Base-by-base conservation (phyloP, 2,888 invertebrate genomes). In the Drosophila buzzatii region DNA sequence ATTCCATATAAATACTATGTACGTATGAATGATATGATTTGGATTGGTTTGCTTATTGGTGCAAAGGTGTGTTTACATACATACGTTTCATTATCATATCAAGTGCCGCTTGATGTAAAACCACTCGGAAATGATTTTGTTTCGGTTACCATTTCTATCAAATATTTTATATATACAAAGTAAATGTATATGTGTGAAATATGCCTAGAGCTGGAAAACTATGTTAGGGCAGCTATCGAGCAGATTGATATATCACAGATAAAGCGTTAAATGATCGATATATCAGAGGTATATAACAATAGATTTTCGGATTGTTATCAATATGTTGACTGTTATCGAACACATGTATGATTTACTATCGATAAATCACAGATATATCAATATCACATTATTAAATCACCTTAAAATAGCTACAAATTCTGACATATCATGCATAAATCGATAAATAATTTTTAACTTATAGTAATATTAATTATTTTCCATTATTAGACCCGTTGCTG, bases 51-150 rank as follows among this genome's bases (percentile, higher is more conserved):
- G 61, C 33, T 37, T 55, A 60, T 70, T 18, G 70, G 76, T 67
- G 67, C 67, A 57, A 52, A 58, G 63, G 65, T 55, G 76, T 66
- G 79, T 79, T 78, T 58, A 67, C 61, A 67, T 82, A 57, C 41
- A 67, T 82, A 57, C 41, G 65, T 64, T 73, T 55, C 23, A 60
- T 55, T 55, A 58, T 74, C 51, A 79, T 75, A 53, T 79, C 80
- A 66, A 52, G 66, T 71, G 76, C 47, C 56, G 14, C 33, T 35
- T 64, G 64, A 63, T 63, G 20, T 70, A 44, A 55, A 70, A 66
- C 52, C 70, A 65, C 63, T 73, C 73, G 81, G 71, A 62, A 61
- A 70, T 79, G 47, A 47, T 63, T 53, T 5, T 12, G 20, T 9
- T 7, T 37, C 45, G 64, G 20, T 42, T 57, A 57, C 35, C 52